A percentile compares a stretch with the other conserved stretches of the same genome.
Conservation (phyloP, 2,888 invertebrate species). For the Metallyticus violacea region DNA sequence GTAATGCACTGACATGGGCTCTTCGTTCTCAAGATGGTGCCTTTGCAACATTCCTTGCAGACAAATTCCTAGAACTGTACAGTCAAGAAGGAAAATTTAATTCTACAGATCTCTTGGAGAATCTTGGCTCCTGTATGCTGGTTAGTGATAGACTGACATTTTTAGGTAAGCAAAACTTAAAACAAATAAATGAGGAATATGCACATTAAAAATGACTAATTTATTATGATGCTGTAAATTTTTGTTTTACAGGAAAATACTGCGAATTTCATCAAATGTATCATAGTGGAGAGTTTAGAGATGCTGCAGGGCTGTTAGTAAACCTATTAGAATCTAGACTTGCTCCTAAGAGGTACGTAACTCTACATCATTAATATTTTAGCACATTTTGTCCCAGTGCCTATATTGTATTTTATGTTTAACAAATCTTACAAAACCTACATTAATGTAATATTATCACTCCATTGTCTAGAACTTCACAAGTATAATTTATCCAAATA, state of each 20-base stretch:
- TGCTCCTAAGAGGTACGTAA: conserved; percentile 83
- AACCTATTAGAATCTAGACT: conserved; percentile 82
- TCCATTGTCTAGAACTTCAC: too few species aligned
- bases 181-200: too few species aligned
- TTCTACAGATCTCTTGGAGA: conserved; percentile 68
- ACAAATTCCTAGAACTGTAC: conserved; percentile 67
- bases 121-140: conserved; percentile 71
- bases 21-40: conserved; percentile 70
- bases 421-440: too few species aligned
- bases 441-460: too few species aligned
- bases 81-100: conserved; percentile 57
- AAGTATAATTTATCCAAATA: too few species aligned
- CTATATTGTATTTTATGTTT: too few species aligned
- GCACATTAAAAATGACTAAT: too few species aligned
- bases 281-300: conserved; percentile 67
- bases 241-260: conserved; percentile 67
- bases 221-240: not conserved
- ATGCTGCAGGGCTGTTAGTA: conserved; percentile 73
- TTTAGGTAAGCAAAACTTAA: conserved; percentile 54
- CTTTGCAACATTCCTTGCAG: conserved; percentile 68
- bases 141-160: conserved; percentile 73
- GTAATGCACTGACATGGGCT: conserved; percentile 84
- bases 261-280: conserved; percentile 86
- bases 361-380: too few species aligned
- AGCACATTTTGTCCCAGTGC: too few species aligned